These are phyloP conservation scores for Axinella damicornis DNA, from an alignment of 37 sponge, comb jelly and placozoan species.

Conservation along the genomic window DNA sequence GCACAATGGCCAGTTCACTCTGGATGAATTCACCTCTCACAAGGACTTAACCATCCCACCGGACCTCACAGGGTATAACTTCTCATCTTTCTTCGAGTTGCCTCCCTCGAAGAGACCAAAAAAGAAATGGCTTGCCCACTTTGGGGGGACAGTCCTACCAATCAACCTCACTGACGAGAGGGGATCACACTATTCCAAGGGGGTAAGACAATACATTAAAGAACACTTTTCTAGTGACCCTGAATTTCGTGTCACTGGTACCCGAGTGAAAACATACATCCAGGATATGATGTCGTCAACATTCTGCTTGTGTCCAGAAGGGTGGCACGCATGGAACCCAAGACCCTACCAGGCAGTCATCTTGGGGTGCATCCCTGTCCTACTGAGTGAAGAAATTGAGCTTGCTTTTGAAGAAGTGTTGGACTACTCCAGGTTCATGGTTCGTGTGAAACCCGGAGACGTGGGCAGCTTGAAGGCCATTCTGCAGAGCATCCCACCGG, in stretches of 20 bases:
- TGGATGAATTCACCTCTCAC: slow-evolving; percentile 43
- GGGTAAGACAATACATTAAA: slow-evolving; percentile 28
- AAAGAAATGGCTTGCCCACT: slow-evolving; percentile 42
- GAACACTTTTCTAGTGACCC: slow-evolving; percentile 8
- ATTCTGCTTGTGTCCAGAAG: slow-evolving; percentile 58
- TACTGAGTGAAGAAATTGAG: slow-evolving; percentile 57
- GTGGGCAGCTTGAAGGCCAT: slow-evolving; percentile 29
- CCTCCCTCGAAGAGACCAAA: slow-evolving; percentile 16
- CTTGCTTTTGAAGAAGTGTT: slow-evolving; percentile 51
- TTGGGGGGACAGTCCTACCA: slow-evolving; percentile 29
- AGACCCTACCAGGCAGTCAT: slow-evolving; percentile 49
- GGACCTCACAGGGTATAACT: slow-evolving; percentile 32
- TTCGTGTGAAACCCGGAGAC: slow-evolving; percentile 25
- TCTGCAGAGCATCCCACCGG: neutral
- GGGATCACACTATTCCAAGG: slow-evolving; percentile 30
- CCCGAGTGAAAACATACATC: slow-evolving; percentile 26
- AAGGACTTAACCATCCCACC: slow-evolving; percentile 59
- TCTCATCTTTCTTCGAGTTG: slow-evolving; percentile 22
- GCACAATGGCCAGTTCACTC: slow-evolving; percentile 31
- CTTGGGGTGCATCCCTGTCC: slow-evolving; percentile 61
- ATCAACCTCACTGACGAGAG: slow-evolving; percentile 23
- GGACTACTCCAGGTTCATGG: slow-evolving; percentile 48
- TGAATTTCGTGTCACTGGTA: slow-evolving; percentile 18
- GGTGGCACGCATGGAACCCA: slow-evolving; percentile 46
- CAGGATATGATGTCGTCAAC: slow-evolving; percentile 67